Evolutionary conservation across 2,113 vertebrate genomes (phyloP), one percentile per base, ranked within the genome.

Genomic region (Ceuthmochares aereus): DNA sequence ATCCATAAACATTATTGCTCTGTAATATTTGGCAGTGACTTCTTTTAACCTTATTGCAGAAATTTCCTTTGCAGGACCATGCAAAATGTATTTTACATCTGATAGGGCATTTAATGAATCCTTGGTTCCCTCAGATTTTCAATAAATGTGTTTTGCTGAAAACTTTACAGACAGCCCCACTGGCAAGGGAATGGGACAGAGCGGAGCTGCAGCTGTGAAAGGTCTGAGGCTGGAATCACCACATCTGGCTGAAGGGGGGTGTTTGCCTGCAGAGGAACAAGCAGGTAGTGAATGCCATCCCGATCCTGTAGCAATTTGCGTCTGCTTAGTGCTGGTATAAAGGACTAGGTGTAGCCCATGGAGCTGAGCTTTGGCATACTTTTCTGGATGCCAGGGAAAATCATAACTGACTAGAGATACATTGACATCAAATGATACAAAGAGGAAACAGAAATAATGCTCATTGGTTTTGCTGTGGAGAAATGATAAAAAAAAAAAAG

Each of bases 291-390:
- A 84, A 68, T 40, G 25, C 36, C 29, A 20, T 80, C 42, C 40
- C 91, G 25, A 42, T 79, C 14, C 87, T 79, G 62, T 79, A 66
- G 21, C 0, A 0, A 42, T 59, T 87, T 89, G 70, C 23, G 16
- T 75, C 36, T 87, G 54, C 84, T 79, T 51, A 58, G 51, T 7
- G 2, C 19, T 36, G 27, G 20, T 85, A 15, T 62, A 73, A 95
- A 37, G 27, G 49, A 56, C 18, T 60, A 27, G 14, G 16, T 0
- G 0, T 30, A 52, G 73, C n/a, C 36, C 0, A 0, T 52, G 42
- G 36, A 56, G 30, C 74, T 67, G 59, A 72, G 42, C 22, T 43
- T 40, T 72, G 30, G 22, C 30, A 10, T 36, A 4, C 7, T 55
- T 64, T 82, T 52, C 66, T 82, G 47, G 10, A 29, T 80, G 29